Base-by-base conservation (phyloP, 1,140 invertebrate species). In the Idris sp. region DNA sequence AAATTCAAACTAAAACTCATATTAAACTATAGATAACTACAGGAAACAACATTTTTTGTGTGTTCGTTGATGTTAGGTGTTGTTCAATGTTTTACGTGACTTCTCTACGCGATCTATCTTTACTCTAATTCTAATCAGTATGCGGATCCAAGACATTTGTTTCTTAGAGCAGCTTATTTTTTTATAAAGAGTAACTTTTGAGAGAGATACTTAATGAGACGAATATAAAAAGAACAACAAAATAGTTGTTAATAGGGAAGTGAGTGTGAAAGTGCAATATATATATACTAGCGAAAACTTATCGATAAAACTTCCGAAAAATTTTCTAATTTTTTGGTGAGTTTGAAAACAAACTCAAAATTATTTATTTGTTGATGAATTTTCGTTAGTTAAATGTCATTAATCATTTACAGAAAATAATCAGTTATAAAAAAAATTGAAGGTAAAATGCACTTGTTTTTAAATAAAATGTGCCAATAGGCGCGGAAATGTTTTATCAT, bases 61-160 rank as follows among this genome's bases (percentile, higher is more conserved):
- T 75, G 64, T 69, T 64, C 56, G 18, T 74, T 72, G 72, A 46
- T 78, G 76, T 78, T 78, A 44, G 49, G 71, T 74, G 76, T 74
- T 74, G 56, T 67, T 74, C 44, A 64, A 59, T 78, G 71, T 78
- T 78, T 74, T 71, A 74, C 61, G 67, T 74, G 61, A 72, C 65
- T 64, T 73, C 46, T 75, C 48, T 41, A 38, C 38, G 58, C 53
- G 51, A 62, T 40, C 56, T 69, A 15, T 64, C 51, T 56, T 41
- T 48, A 62, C 38, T 64, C 36, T 46, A 6, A 49, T 61, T 48
- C 44, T 51, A 38, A 62, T 16, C 59, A 18, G 41, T 58, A 31
- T 65, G 49, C 25, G 48, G 25, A 49, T 36, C 13, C 35, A 26
- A 14, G 38, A 6, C 35, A 54, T 19, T 15, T 51, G 36, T 56